Conservation (phyloP, 2,113 vertebrate genomes). For the Terrapene triunguis region DNA sequence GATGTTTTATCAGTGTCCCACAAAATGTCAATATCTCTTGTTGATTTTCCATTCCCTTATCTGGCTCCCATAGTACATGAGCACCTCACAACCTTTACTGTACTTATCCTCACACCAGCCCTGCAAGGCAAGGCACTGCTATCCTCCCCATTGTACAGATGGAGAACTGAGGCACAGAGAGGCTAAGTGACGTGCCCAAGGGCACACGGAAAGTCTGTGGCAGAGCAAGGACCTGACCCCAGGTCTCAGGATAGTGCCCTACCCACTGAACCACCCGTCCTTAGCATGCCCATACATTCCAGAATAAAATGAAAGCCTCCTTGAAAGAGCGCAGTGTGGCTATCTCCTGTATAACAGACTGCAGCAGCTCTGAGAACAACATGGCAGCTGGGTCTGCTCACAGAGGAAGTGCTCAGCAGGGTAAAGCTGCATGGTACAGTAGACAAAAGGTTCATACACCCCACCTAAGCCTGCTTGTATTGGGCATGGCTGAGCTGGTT, state of each 20-base stretch:
- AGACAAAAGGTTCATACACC: not conserved
- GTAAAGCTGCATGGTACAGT: not conserved
- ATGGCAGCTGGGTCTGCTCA: not conserved
- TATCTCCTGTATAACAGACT: not conserved
- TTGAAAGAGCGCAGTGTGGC: not conserved
- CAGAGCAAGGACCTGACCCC: not conserved
- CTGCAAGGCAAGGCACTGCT: not conserved
- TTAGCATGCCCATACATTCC: not conserved
- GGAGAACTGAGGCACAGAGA: not conserved
- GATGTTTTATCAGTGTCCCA: not conserved
- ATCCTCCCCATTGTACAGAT: not conserved
- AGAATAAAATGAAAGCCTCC: not conserved
- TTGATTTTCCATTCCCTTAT: not conserved
- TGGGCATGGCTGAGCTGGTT: not conserved
- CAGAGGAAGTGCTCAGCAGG: not conserved
- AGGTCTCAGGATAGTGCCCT: not conserved
- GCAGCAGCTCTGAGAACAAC: not conserved
- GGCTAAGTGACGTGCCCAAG: not conserved
- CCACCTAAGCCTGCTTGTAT: not conserved
- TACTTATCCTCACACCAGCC: fast-evolving
- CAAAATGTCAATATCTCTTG: fast-evolving
- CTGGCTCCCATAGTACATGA: not conserved
- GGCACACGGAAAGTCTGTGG: not conserved
- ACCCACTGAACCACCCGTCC: not conserved
- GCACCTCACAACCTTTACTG: not conserved